These are phyloP conservation scores for Drosophila obscura DNA, from an alignment of 1,140 invertebrate genomes.

Conservation along the genomic window DNA sequence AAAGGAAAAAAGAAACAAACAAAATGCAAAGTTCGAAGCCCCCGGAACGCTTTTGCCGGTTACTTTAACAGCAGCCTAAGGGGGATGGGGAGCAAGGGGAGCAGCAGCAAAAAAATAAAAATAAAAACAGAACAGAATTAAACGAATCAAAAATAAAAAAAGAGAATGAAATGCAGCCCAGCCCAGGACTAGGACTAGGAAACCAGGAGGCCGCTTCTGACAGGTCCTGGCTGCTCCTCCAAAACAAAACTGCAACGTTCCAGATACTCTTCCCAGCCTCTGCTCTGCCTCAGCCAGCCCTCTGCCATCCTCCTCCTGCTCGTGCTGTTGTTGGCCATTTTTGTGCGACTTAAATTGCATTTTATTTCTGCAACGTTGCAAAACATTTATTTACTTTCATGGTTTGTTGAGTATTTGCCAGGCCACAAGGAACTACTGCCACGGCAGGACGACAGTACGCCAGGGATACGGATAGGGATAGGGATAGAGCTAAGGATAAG, in stretches of 20 bases:
- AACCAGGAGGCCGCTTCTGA: neutral
- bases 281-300: slow-evolving; percentile 5
- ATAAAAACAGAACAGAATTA: slow-evolving; percentile 3
- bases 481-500: slow-evolving; percentile 25
- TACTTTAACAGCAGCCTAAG: slow-evolving; percentile 61
- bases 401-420: slow-evolving; percentile 83
- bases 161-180: slow-evolving; percentile 53
- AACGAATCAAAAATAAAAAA: slow-evolving; percentile 33
- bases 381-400: slow-evolving; percentile 83
- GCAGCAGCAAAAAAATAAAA: slow-evolving; percentile 14
- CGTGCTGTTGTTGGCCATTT: slow-evolving; percentile 65
- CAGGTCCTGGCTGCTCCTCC: slow-evolving; percentile 23
- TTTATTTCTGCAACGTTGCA: slow-evolving; percentile 82
- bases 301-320: neutral
- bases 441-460: slow-evolving; percentile 6
- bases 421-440: slow-evolving; percentile 70
- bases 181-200: slow-evolving; percentile 28
- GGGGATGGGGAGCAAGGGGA: neutral
- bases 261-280: slow-evolving; percentile 57
- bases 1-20: slow-evolving; percentile 26
- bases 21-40: slow-evolving; percentile 76
- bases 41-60: slow-evolving; percentile 53
- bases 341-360: slow-evolving; percentile 82
- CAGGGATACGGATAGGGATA: slow-evolving; percentile 5
- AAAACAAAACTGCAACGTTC: slow-evolving; percentile 62